A percentile compares a stretch with the other conserved stretches of the same genome.
Conservation (phyloP, 2,888 invertebrate species). For the Sicus ferrugineus region DNA sequence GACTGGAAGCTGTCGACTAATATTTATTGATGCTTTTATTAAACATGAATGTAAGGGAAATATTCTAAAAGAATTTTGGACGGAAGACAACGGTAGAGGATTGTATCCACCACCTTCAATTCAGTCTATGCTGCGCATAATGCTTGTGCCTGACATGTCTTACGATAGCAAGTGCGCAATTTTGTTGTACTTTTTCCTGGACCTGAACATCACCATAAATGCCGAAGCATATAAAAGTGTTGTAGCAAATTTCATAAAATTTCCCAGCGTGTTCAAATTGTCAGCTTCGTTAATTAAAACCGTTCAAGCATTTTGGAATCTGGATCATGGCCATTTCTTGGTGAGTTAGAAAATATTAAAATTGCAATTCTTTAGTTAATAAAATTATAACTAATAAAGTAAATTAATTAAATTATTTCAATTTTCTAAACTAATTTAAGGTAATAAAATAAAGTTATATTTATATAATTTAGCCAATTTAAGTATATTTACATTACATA, state of each 20-base stretch:
- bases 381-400: no score
- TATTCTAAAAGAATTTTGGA: constrained; percentile 70
- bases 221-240: constrained; percentile 69
- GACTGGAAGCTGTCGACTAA: constrained; percentile 49
- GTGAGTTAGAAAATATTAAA: constrained; percentile 64
- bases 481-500: no score
- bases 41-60: constrained; percentile 67
- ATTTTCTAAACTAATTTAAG: no score
- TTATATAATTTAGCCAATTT: no score
- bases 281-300: constrained; percentile 78
- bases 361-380: no score
- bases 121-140: constrained; percentile 78
- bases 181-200: constrained; percentile 82
- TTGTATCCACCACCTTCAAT: constrained; percentile 86
- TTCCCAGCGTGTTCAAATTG: constrained; percentile 81
- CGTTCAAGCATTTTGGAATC: constrained; percentile 87
- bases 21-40: constrained; percentile 59
- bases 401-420: no score
- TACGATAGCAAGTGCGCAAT: constrained; percentile 80
- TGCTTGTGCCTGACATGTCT: constrained; percentile 74
- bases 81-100: constrained; percentile 70
- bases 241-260: constrained; percentile 78
- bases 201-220: constrained; percentile 75
- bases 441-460: no score
- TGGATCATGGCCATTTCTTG: constrained; percentile 86